Evolutionary conservation across 1,140 invertebrate genomes (phyloP), one percentile per base, ranked within the genome.

Genomic region (Sitobion miscanthi): DNA sequence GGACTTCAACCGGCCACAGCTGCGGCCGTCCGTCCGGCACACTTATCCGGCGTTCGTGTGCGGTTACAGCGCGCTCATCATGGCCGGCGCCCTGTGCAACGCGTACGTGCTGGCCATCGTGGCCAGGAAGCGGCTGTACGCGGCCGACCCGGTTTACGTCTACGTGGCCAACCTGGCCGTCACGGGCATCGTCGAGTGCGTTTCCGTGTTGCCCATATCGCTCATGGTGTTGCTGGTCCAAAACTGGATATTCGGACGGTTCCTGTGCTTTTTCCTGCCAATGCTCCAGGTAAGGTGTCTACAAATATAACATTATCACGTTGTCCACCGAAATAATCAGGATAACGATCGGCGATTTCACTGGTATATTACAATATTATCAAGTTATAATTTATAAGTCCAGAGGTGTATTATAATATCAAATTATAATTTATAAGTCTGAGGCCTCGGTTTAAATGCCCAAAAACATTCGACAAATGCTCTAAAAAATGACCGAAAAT

Each of bases 181-280:
- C 35, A 96, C 97, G 91, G 97, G 97, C 94, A 95, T 97, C 1
- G 95, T 97, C 30, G 97, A 97, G 95, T 97, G 97, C 94, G 94
- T 96, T 21, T 94, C 97, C 91, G 96, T 97, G 17, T 94, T 97
- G 94, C 97, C 97, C 9, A 95, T 97, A 2, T 96, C 97, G 2
- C 94, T 97, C 90, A 96, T 96, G 93, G 96, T 97, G 57, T 95
- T 97, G 94, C 95, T 97, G 5, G 95, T 97, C 62, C 96, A 97
- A 94, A 97, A 97, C 95, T 97, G 97, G 97, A 95, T 97, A 85
- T 97, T 97, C 94, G 97, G 97, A 14, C 96, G 97, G 94, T 96
- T 97, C 94, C 94, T 97, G n/a, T 97, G 97, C 95, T 97, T 96
- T 94, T 97, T 97, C 94, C 94, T 97, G 86, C 97, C 97, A 0